A percentile compares a stretch with the other conserved stretches of the same genome.
Evolutionary conservation across 2,888 invertebrate species (phyloP).

Genomic region (Yponomeuta plumbellus): DNA sequence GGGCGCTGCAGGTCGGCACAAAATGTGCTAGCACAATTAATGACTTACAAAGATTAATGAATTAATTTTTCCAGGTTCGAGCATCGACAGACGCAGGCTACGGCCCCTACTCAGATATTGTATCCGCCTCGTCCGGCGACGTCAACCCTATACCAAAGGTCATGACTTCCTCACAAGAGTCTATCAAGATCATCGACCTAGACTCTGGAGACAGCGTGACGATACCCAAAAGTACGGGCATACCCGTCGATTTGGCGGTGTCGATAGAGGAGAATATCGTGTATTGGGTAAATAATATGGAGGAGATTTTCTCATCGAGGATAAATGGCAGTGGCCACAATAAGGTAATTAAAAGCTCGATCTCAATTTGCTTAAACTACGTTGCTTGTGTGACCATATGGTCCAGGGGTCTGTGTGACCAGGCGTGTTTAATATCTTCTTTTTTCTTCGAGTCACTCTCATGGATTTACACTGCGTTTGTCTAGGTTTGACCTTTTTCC

Average conservation of each 20-base stretch:
- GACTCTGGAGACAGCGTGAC: constrained; percentile 81
- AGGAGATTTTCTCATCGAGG: constrained; percentile 80
- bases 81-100: constrained; percentile 88
- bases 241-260: constrained; percentile 82
- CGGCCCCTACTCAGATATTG: constrained; percentile 81
- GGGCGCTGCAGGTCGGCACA: too few relatives aligned
- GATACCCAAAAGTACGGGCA: constrained; percentile 79
- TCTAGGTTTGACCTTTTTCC: too few relatives aligned
- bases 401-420: too few relatives aligned
- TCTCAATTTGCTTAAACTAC: too few relatives aligned
- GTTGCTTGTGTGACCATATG: too few relatives aligned
- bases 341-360: constrained; percentile 41
- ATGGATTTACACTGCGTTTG: too few relatives aligned
- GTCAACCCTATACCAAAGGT: constrained; percentile 88
- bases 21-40: not conserved
- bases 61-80: constrained; percentile 77
- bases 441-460: too few relatives aligned
- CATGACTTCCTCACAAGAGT: constrained; percentile 83
- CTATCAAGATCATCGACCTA: constrained; percentile 84
- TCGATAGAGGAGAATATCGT: constrained; percentile 83
- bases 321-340: constrained; percentile 72
- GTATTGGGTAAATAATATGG: constrained; percentile 89
- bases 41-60: not conserved
- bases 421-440: too few relatives aligned
- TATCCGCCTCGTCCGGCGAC: constrained; percentile 78